phyloP scores from a whole-genome alignment of 2,888 invertebrate genomes.

The Helicoverpa assulta region DNA sequence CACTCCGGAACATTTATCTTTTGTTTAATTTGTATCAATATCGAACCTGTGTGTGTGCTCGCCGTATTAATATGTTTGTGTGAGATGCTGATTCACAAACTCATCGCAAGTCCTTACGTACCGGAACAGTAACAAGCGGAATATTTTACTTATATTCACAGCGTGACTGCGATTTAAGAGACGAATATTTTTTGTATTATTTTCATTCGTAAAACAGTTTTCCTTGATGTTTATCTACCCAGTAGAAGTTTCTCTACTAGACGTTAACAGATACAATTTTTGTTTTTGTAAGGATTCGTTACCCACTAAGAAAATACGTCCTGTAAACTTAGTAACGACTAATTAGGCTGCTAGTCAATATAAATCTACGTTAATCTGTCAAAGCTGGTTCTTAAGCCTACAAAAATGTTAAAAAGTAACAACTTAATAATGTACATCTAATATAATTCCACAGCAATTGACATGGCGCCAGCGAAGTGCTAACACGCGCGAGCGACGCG shows the following conservation, averaged over 20 bases:
- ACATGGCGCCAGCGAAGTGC: not conserved
- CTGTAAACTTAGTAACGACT: not conserved
- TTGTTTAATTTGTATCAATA: constrained; percentile 44
- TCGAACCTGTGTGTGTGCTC: constrained; percentile 8
- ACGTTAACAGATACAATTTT: too few relatives aligned
- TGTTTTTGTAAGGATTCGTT: too few relatives aligned
- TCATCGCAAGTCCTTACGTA: not conserved
- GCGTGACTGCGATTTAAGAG: too few relatives aligned
- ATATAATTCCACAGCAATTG: not conserved
- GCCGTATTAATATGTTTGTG: constrained; percentile 2
- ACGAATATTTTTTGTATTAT: not conserved
- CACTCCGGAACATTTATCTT: constrained; percentile 39
- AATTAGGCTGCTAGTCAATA: too few relatives aligned
- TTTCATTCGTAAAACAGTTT: not conserved
- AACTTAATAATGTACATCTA: too few relatives aligned
- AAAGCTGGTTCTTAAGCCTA: too few relatives aligned
- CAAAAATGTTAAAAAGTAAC: too few relatives aligned
- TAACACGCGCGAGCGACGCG: not conserved
- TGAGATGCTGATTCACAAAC: constrained; percentile 7
- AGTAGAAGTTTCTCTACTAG: too few relatives aligned
- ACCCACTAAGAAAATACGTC: not conserved
- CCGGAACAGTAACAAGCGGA: constrained; percentile 4
- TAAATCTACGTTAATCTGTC: too few relatives aligned
- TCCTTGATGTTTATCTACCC: not conserved
- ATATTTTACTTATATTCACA: not conserved